Percentiles rank a stretch among this genome's conserved stretches.
These are phyloP conservation scores for Drosophila paracracens DNA, from an alignment of 2,888 invertebrate genomes.

Conservation along the genomic window DNA sequence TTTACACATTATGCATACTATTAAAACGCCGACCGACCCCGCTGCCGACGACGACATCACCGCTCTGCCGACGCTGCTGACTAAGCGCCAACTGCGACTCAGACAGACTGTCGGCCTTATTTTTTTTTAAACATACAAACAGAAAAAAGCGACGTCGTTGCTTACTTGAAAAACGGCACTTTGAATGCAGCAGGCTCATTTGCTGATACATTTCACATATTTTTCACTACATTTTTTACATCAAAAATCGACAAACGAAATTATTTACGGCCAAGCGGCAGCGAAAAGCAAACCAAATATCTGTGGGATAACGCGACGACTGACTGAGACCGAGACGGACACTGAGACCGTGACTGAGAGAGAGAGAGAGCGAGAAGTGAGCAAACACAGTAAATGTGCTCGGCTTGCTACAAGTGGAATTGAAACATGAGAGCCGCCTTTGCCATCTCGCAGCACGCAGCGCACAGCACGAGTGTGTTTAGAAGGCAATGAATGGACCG, in stretches of 20 bases:
- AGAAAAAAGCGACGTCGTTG: conserved; percentile 5
- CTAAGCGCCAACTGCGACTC: conserved; percentile 52
- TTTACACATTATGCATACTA: conserved; percentile 48
- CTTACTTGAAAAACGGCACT: conserved; percentile 42
- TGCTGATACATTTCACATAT: conserved; percentile 47
- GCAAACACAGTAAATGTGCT: conserved; percentile 53
- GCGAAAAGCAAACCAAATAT: conserved; percentile 63
- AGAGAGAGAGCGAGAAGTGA: conserved; percentile 29
- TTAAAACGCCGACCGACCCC: conserved; percentile 13
- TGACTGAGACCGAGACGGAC: conserved; percentile 24
- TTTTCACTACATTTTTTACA: conserved; percentile 37
- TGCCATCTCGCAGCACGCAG: background rate
- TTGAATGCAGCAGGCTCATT: conserved; percentile 22
- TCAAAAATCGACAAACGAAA: conserved; percentile 33
- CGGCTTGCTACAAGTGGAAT: conserved; percentile 67
- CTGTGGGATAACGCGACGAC: conserved; percentile 64
- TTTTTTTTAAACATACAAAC: background rate
- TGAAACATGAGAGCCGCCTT: conserved; percentile 56
- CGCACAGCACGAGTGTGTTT: conserved; percentile 31
- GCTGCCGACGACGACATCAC: conserved; percentile 40
- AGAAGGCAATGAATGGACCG: conserved; percentile 62
- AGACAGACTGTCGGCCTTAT: conserved; percentile 50
- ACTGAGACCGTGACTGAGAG: background rate
- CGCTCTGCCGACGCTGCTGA: conserved; percentile 50
- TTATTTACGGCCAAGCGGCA: conserved; percentile 52